phyloP scores from a whole-genome alignment of 2,113 vertebrate species.

The Malurus alboscapulatus region DNA sequence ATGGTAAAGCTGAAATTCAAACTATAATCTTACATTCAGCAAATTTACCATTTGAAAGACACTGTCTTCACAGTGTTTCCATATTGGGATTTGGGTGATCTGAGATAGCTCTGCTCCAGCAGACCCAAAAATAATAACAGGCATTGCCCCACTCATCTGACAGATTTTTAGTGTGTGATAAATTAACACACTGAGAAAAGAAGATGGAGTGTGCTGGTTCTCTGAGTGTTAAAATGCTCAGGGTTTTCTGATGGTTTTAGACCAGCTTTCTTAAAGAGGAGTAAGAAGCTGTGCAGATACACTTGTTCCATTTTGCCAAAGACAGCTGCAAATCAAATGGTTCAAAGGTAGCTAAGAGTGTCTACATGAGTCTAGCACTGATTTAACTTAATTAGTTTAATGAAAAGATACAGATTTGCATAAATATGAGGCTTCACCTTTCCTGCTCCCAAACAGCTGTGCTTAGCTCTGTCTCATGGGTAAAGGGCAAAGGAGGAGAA shows the following conservation, averaged over 20 bases:
- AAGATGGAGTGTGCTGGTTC: not conserved
- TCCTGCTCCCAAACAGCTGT: not conserved
- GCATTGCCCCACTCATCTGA: not conserved
- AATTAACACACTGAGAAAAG: not conserved
- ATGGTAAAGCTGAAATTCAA: not conserved
- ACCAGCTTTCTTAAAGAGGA: not conserved
- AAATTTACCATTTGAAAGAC: not conserved
- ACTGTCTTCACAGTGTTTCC: not conserved
- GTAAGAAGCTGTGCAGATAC: not conserved
- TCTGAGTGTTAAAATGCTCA: not conserved
- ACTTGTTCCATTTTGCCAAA: not conserved
- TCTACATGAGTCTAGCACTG: not conserved
- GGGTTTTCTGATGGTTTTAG: not conserved
- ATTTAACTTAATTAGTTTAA: constrained; percentile 8
- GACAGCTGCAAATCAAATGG: not conserved
- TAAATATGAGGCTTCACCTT: constrained; percentile 30
- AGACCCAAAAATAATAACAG: not conserved
- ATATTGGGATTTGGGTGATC: not conserved
- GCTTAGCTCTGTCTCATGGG: not conserved
- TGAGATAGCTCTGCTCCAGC: not conserved
- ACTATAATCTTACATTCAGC: not conserved
- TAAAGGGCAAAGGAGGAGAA: constrained; percentile 36
- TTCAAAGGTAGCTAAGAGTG: not conserved
- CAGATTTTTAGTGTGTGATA: not conserved
- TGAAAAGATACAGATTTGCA: constrained; percentile 14